Evolutionary conservation across 2,888 invertebrate species (phyloP).

Genomic region (Celastrina argiolus): DNA sequence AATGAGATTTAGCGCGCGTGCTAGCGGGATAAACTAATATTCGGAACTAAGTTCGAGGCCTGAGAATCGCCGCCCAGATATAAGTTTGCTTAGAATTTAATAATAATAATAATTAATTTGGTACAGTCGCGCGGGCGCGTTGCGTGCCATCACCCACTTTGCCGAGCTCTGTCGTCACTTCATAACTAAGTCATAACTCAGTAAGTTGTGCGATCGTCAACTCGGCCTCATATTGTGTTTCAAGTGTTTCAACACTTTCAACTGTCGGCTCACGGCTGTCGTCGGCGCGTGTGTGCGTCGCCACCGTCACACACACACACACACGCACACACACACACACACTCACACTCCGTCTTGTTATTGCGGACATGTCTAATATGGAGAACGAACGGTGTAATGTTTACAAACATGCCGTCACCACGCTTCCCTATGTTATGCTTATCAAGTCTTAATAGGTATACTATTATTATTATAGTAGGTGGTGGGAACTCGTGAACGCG

Average conservation of each 20-base stretch:
- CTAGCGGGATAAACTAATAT: too few species aligned
- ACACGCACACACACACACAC: neutral
- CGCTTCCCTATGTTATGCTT: neutral
- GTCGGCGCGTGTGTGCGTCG: too few species aligned
- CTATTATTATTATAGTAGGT: too few species aligned
- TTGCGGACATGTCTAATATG: neutral
- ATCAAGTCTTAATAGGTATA: neutral
- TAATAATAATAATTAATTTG: too few species aligned
- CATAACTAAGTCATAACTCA: neutral
- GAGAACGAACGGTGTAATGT: neutral
- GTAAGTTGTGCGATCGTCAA: slow-evolving; percentile 5
- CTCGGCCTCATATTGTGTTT: neutral
- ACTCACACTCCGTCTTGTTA: neutral
- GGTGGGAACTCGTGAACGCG: too few species aligned
- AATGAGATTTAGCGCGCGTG: too few species aligned
- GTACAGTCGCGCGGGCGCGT: too few species aligned
- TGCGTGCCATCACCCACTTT: neutral
- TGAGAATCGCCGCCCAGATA: too few species aligned
- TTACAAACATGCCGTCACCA: neutral
- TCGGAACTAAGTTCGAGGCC: too few species aligned
- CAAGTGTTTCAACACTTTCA: too few species aligned
- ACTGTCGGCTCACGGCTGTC: too few species aligned
- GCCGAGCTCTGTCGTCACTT: neutral
- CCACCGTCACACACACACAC: neutral
- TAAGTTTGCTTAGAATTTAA: too few species aligned